Percentiles rank a stretch among this genome's conserved stretches.
These are phyloP conservation scores for Mechanitis messenoides DNA, from an alignment of 2,888 invertebrate genomes.

Conservation along the genomic window DNA sequence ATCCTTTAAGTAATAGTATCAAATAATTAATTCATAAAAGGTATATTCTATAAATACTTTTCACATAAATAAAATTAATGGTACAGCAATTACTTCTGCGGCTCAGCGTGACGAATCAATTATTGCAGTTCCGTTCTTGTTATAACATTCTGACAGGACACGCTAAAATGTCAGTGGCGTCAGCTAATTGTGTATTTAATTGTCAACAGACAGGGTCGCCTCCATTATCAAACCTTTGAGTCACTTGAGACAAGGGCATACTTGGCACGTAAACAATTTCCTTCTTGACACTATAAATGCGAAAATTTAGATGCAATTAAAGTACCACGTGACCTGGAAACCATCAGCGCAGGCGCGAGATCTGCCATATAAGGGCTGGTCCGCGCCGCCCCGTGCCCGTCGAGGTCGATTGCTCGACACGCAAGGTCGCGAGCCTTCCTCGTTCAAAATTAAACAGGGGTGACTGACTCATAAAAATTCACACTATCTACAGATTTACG, in stretches of 20 bases:
- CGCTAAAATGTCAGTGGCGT: slow-evolving; percentile 15
- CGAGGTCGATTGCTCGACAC: slow-evolving; percentile 40
- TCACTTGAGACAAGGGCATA: slow-evolving; percentile 17
- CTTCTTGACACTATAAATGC: slow-evolving; percentile 34
- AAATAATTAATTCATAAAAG: neutral
- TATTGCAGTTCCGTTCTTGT: neutral
- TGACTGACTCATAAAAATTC: slow-evolving; percentile 63
- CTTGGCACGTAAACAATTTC: slow-evolving; percentile 30
- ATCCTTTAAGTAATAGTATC: neutral
- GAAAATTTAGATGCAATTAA: slow-evolving; percentile 51
- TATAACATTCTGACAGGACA: neutral
- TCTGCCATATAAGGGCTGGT: slow-evolving; percentile 48
- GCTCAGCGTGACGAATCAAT: slow-evolving; percentile 1
- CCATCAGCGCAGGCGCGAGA: slow-evolving; percentile 29
- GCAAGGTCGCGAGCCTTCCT: slow-evolving; percentile 42
- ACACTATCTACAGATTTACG: slow-evolving; percentile 57
- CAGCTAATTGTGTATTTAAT: slow-evolving; percentile 18
- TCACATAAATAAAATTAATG: neutral
- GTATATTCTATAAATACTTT: neutral
- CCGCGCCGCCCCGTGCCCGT: slow-evolving; percentile 46
- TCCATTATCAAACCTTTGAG: slow-evolving; percentile 23
- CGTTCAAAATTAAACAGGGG: slow-evolving; percentile 38
- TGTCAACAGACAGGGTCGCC: slow-evolving; percentile 5
- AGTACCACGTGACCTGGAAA: slow-evolving; percentile 53
- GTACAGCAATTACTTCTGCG: neutral